phyloP scores from a whole-genome alignment of 2,113 vertebrate genomes.

The Pseudopodoces humilis region DNA sequence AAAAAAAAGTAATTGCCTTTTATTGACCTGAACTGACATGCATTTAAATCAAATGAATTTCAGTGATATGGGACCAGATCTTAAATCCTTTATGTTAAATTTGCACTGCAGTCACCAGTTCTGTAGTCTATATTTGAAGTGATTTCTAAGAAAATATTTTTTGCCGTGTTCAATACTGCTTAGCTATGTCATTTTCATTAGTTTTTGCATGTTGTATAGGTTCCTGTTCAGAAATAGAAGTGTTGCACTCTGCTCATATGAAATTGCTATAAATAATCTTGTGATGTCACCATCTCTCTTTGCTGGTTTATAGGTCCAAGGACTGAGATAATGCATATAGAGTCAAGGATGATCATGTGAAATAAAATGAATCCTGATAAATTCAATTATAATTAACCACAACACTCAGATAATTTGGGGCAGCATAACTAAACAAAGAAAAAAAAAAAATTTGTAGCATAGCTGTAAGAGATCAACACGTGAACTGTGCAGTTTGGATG shows the following conservation, averaged over 20 bases:
- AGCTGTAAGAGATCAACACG: not conserved
- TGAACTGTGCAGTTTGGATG: not conserved
- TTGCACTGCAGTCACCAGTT: not conserved
- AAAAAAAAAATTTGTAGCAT: not conserved
- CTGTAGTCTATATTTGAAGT: not conserved
- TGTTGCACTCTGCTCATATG: not conserved
- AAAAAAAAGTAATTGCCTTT: conserved; percentile 12
- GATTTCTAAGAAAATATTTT: conserved; percentile 23
- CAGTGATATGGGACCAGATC: not conserved
- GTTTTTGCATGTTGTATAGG: not conserved
- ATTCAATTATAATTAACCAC: not conserved
- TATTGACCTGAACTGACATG: conserved; percentile 1
- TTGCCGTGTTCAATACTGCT: not conserved
- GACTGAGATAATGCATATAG: not conserved
- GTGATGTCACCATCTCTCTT: not conserved
- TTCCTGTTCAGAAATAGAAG: not conserved
- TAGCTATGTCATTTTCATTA: not conserved
- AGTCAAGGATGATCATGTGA: not conserved
- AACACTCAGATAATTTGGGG: not conserved
- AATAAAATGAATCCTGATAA: not conserved
- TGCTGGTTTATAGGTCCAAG: not conserved
- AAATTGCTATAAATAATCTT: not conserved
- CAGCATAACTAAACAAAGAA: not conserved
- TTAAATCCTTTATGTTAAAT: conserved; percentile 8
- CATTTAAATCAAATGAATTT: conserved; percentile 36